Percentiles rank a stretch among this genome's conserved stretches.
Conservation (phyloP, 2,888 invertebrate genomes). For the Drosophila kuntzei region DNA sequence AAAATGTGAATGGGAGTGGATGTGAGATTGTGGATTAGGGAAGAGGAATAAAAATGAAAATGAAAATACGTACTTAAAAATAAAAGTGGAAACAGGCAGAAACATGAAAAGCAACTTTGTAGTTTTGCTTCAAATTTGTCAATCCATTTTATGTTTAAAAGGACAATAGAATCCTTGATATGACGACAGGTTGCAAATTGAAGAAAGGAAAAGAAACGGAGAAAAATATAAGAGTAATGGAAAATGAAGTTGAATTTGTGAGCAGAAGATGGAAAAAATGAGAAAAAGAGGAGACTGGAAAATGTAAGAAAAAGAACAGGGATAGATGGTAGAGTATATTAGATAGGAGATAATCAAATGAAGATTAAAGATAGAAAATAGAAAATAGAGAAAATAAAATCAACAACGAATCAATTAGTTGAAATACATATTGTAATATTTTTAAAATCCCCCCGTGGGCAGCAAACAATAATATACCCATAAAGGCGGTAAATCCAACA, state of each 20-base stretch:
- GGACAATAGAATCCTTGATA: constrained; percentile 36
- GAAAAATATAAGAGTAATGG: neutral
- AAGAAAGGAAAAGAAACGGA: neutral
- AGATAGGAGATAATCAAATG: no score
- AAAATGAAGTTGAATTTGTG: neutral
- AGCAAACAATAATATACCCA: neutral
- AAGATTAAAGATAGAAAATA: neutral
- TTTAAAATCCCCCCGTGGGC: neutral
- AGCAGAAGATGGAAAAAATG: neutral
- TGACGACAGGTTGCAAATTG: neutral
- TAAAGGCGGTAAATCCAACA: constrained; percentile 2
- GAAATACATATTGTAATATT: neutral
- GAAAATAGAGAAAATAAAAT: neutral
- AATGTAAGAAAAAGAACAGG: neutral
- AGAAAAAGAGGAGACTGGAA: neutral
- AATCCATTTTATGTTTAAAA: constrained; percentile 33
- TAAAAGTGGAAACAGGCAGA: constrained; percentile 13
- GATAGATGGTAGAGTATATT: no score
- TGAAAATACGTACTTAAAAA: constrained; percentile 15
- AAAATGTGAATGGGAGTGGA: constrained; percentile 5
- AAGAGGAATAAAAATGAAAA: constrained; percentile 1
- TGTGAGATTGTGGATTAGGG: neutral
- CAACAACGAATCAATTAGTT: neutral
- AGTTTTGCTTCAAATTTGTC: constrained; percentile 40
- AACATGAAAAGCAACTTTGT: constrained; percentile 37